Conservation (phyloP, 2,888 invertebrate genomes). For the Hydrotaea cyrtoneurina region DNA sequence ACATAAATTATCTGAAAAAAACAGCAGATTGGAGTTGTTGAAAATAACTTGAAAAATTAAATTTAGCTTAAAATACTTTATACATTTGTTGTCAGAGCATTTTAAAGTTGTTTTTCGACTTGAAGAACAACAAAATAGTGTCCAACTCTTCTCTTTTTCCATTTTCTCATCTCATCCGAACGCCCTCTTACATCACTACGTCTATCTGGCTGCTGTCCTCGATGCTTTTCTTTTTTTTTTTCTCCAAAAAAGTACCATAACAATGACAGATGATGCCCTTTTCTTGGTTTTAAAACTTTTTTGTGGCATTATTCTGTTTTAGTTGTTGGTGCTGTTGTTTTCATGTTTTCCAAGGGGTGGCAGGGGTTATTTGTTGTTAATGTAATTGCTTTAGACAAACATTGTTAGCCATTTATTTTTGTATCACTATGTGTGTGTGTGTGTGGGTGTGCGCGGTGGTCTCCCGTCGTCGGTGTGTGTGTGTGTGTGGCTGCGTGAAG, state of each 20-base stretch:
- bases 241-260: neutral
- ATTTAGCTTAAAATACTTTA: conserved; percentile 23
- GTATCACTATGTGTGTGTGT: conserved; percentile 16
- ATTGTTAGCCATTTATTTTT: conserved; percentile 21
- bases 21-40: neutral
- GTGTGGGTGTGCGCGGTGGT: neutral
- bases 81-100: neutral
- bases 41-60: conserved; percentile 9
- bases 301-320: conserved; percentile 23
- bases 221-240: neutral
- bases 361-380: conserved; percentile 42
- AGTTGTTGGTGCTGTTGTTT: neutral
- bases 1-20: neutral
- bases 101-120: neutral
- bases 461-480: neutral
- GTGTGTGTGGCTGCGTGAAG: neutral
- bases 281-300: conserved; percentile 3
- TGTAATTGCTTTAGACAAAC: conserved; percentile 43
- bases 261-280: conserved; percentile 42
- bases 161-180: neutral
- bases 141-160: neutral
- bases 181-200: neutral
- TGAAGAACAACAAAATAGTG: neutral
- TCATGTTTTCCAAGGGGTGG: neutral
- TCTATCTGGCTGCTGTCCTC: neutral